Evolutionary conservation across 2,888 invertebrate genomes (phyloP).

Genomic region (Eristalis tenax): DNA sequence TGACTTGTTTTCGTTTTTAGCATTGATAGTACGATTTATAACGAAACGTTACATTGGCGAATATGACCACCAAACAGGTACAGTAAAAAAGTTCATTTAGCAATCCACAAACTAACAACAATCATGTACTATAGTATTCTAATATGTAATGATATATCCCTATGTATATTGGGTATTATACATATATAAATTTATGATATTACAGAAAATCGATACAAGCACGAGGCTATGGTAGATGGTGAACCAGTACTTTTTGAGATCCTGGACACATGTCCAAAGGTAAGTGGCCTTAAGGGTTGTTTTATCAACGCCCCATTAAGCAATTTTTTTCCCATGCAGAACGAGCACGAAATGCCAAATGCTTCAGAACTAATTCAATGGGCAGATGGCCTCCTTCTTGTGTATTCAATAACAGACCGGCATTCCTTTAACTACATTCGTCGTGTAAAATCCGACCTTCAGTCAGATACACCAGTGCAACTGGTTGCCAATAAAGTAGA

Average conservation of each 20-base stretch:
- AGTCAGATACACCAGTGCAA: constrained; percentile 89
- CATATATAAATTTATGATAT: not conserved
- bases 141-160: too few species aligned
- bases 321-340: constrained; percentile 81
- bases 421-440: constrained; percentile 92
- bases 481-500: constrained; percentile 95
- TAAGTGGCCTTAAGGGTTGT: constrained; percentile 70
- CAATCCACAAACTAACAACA: not conserved
- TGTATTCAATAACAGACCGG: constrained; percentile 95
- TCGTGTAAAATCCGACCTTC: constrained; percentile 86
- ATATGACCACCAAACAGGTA: constrained; percentile 96
- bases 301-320: constrained; percentile 39
- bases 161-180: not conserved
- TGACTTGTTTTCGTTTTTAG: constrained; percentile 81
- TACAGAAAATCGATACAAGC: constrained; percentile 93
- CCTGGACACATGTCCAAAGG: constrained; percentile 90
- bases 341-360: constrained; percentile 87
- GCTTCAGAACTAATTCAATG: constrained; percentile 89
- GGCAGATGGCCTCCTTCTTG: constrained; percentile 94
- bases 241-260: constrained; percentile 95
- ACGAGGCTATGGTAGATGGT: constrained; percentile 93
- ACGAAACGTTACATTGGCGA: constrained; percentile 97
- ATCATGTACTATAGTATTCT: not conserved
- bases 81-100: constrained; percentile 30
- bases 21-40: constrained; percentile 92